Evolutionary conservation across 2,113 vertebrate species (phyloP).

Genomic region (Phaethornis superciliosus): DNA sequence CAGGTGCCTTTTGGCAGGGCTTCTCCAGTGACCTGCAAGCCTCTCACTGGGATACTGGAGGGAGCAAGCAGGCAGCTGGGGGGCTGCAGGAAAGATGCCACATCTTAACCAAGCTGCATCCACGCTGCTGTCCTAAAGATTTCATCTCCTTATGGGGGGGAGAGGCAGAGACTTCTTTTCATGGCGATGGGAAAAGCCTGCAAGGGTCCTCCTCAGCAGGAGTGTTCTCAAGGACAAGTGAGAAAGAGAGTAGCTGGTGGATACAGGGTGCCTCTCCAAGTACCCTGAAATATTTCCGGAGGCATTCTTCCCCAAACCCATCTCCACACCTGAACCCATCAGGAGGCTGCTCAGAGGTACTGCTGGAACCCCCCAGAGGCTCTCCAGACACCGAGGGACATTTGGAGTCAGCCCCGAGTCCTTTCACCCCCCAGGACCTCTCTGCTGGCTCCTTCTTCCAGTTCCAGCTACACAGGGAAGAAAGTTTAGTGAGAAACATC

Average conservation of each 20-base stretch:
- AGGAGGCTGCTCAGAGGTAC: not conserved
- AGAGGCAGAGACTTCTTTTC: not conserved
- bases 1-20: not conserved
- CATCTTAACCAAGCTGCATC: not conserved
- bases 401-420: rapidly evolving
- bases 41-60: not conserved
- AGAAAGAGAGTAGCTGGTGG: not conserved
- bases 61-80: not conserved
- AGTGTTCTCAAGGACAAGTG: not conserved
- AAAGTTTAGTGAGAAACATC: conserved; percentile 64
- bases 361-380: not conserved
- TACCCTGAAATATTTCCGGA: not conserved
- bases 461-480: conserved; percentile 80
- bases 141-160: rapidly evolving
- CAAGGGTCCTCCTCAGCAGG: rapidly evolving
- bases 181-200: rapidly evolving
- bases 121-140: rapidly evolving
- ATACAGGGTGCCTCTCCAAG: rapidly evolving
- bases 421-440: conserved; percentile 14
- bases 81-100: not conserved
- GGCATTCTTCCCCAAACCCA: not conserved
- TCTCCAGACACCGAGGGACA: not conserved
- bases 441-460: conserved; percentile 76
- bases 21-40: not conserved
- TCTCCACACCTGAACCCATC: not conserved